These are phyloP conservation scores for Styela plicata DNA, from an alignment of 23 tunicate genomes.

Conservation along the genomic window DNA sequence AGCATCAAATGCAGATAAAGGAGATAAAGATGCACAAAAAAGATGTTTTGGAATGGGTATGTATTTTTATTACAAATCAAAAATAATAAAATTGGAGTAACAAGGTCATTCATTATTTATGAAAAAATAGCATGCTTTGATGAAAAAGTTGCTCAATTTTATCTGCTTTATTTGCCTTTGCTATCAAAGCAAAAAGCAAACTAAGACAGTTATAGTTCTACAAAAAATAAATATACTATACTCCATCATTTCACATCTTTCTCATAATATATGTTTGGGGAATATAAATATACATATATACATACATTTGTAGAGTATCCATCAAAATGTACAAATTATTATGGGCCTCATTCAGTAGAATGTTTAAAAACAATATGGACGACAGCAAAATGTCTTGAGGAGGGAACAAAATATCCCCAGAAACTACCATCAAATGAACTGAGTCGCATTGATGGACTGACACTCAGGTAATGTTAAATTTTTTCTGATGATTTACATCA, in stretches of 20 bases:
- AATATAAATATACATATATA: too few species aligned
- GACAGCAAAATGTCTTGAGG: neutral
- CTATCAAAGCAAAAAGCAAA: too few species aligned
- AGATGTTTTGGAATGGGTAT: slow-evolving; percentile 38
- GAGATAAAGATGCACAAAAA: slow-evolving; percentile 4
- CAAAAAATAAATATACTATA: neutral
- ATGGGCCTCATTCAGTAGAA: slow-evolving; percentile 30
- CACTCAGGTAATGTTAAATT: slow-evolving; percentile 7
- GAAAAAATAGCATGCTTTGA: too few species aligned
- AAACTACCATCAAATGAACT: neutral
- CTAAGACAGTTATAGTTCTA: too few species aligned
- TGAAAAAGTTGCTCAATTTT: too few species aligned
- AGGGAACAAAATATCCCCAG: slow-evolving; percentile 21
- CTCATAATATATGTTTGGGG: too few species aligned
- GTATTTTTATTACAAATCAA: too few species aligned
- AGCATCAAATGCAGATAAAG: slow-evolving; percentile 10
- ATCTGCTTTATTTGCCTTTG: too few species aligned
- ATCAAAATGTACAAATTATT: slow-evolving; percentile 10
- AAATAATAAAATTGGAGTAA: too few species aligned
- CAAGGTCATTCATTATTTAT: too few species aligned
- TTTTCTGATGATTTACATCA: too few species aligned
- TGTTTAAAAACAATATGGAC: slow-evolving; percentile 27
- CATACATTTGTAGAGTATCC: slow-evolving; percentile 14
- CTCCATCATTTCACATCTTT: neutral
- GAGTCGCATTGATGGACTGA: neutral